These are phyloP conservation scores for Elgaria multicarinata DNA, from an alignment of 2,113 vertebrate genomes.

Conservation along the genomic window DNA sequence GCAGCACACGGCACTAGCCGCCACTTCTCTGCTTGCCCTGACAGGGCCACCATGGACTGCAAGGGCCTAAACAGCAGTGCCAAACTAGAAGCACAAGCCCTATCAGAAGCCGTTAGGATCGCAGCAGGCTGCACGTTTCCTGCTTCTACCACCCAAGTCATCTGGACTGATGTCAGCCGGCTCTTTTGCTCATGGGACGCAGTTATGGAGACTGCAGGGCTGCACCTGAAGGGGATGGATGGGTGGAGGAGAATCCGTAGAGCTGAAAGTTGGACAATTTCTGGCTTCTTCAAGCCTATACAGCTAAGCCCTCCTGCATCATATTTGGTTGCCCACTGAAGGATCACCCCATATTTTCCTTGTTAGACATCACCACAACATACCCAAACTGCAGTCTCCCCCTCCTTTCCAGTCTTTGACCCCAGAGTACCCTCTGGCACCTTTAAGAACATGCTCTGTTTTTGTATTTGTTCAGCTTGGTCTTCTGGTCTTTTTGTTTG, in stretches of 20 bases:
- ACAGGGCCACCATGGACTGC: neutral
- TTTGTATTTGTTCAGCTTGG: too few relatives aligned
- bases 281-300: neutral
- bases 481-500: too few relatives aligned
- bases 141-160: neutral
- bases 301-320: neutral
- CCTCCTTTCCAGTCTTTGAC: neutral
- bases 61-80: too few relatives aligned
- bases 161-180: neutral
- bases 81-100: neutral
- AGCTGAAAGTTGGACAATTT: neutral
- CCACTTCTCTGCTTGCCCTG: neutral
- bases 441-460: too few relatives aligned
- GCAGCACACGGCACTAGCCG: neutral
- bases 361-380: neutral
- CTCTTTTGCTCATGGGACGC: neutral
- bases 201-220: too few relatives aligned
- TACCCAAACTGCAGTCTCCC: too few relatives aligned
- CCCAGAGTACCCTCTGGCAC: neutral
- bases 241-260: neutral
- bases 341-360: neutral
- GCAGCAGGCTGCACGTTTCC: neutral
- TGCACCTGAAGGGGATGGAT: neutral
- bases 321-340: neutral
- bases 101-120: too few relatives aligned